Percentiles rank a stretch among this genome's conserved stretches.
Conservation (phyloP, 1,140 invertebrate species). For the Panagrolaimus sp. region DNA sequence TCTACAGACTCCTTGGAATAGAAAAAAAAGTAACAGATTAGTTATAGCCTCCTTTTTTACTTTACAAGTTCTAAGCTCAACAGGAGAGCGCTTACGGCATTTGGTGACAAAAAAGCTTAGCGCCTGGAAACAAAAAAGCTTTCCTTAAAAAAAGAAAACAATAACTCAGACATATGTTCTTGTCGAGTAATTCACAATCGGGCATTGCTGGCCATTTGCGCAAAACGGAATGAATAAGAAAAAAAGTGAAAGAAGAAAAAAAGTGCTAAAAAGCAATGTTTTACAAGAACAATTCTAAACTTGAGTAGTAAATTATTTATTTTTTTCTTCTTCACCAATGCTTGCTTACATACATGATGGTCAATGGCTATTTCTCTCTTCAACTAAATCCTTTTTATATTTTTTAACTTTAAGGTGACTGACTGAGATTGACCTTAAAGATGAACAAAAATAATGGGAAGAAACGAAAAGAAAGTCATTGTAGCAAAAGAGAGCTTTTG, state of each 20-base stretch:
- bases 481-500: neutral
- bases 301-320: constrained; percentile 18
- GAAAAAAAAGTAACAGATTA: too few relatives aligned
- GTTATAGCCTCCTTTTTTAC: too few relatives aligned
- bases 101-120: constrained; percentile 17
- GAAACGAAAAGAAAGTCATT: neutral
- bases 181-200: constrained; percentile 10
- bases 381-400: neutral
- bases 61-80: too few relatives aligned
- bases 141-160: neutral
- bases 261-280: constrained; percentile 13
- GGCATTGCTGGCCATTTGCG: constrained; percentile 7
- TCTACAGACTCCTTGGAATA: too few relatives aligned
- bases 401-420: constrained; percentile 1
- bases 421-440: neutral
- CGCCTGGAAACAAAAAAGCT: neutral
- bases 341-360: too few relatives aligned
- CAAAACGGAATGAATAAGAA: neutral
- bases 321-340: neutral
- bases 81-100: constrained; percentile 6
- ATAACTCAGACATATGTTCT: constrained; percentile 13
- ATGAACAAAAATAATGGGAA: neutral
- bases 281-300: constrained; percentile 14
- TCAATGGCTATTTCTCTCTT: too few relatives aligned
- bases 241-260: neutral